Conservation (phyloP, 1,140 invertebrate genomes). For the Conus ventricosus region DNA sequence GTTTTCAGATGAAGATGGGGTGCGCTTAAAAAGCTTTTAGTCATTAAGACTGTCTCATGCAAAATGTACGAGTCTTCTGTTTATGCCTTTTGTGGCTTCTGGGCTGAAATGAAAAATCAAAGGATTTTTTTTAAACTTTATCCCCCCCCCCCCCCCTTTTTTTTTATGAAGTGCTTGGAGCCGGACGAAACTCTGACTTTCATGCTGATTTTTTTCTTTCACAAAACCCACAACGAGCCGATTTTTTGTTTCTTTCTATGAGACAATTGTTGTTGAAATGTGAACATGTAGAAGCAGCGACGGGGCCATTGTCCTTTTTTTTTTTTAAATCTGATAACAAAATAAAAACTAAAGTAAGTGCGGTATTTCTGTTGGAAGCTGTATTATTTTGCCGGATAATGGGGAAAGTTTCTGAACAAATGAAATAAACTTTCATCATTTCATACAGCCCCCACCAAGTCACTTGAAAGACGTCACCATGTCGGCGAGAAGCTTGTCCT, state of each 20-base stretch:
- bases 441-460: background rate
- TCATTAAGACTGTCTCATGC: slow-evolving; percentile 1
- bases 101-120: no score
- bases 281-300: background rate
- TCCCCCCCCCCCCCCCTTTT: no score
- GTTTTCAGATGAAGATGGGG: background rate
- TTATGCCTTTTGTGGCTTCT: background rate
- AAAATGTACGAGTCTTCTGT: background rate
- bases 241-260: background rate
- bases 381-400: background rate
- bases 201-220: no score
- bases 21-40: background rate
- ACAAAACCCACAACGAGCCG: no score
- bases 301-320: background rate
- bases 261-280: background rate
- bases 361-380: background rate
- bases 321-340: background rate
- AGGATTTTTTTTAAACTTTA: no score
- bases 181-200: no score
- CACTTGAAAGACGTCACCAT: background rate
- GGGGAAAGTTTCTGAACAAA: background rate
- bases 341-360: background rate
- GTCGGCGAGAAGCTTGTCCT: background rate
- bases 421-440: background rate
- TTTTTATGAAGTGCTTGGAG: no score